Evolutionary conservation across 1,140 invertebrate genomes (phyloP).

Genomic region (Heliconius nattereri): DNA sequence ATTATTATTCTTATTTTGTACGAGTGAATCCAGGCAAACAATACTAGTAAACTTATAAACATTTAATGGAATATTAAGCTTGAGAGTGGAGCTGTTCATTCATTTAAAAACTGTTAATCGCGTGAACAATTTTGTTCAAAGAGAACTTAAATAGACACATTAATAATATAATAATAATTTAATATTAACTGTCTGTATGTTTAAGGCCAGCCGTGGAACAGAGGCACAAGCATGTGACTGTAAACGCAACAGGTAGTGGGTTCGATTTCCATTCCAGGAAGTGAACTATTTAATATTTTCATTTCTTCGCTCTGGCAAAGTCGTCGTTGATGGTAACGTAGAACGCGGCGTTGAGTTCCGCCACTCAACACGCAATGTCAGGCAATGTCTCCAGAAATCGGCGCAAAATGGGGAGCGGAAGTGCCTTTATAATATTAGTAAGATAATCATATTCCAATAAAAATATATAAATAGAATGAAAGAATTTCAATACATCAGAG

Average conservation of each 20-base stretch:
- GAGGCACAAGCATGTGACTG: no score
- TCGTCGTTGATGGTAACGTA: no score
- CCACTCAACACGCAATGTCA: no score
- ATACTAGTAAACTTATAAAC: no score
- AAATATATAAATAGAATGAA: background rate
- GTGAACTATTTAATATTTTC: background rate
- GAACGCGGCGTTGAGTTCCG: no score
- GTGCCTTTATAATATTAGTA: no score
- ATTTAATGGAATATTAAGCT: background rate
- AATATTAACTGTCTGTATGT: background rate
- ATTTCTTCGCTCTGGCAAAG: background rate
- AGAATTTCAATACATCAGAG: background rate
- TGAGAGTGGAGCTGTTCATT: background rate
- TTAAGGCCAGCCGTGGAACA: no score
- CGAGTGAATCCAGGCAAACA: no score
- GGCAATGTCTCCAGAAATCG: no score
- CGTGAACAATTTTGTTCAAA: slow-evolving; percentile 7
- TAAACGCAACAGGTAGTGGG: background rate
- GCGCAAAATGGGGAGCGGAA: no score
- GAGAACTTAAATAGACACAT: background rate
- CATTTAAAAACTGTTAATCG: slow-evolving; percentile 7
- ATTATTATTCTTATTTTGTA: no score
- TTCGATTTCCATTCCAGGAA: background rate
- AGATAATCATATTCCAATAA: background rate
- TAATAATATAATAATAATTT: background rate